Percentiles rank a stretch among this genome's conserved stretches.
phyloP scores from a whole-genome alignment of 1,140 invertebrate species.

The Zophobas morio region DNA sequence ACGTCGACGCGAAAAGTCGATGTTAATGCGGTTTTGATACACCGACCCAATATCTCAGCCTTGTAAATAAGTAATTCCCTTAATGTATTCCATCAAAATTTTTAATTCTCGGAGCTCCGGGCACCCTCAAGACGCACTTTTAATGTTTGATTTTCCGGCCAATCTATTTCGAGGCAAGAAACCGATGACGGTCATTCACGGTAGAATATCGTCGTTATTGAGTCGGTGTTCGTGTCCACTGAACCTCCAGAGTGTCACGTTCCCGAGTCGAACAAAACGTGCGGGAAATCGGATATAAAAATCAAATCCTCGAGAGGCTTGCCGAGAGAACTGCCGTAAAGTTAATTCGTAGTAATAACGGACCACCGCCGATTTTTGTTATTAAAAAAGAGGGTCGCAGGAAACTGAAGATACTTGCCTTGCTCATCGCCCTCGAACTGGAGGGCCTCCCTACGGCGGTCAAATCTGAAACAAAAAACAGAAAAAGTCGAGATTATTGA shows the following conservation, averaged over 20 bases:
- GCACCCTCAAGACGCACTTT: not conserved
- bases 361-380: conserved; percentile 19
- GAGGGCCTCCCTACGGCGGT: conserved; percentile 60
- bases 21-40: conserved; percentile 1
- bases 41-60: not conserved
- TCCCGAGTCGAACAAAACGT: conserved; percentile 60
- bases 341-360: conserved; percentile 59
- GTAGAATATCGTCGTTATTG: conserved; percentile 1
- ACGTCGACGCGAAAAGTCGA: not conserved
- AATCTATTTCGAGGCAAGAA: not conserved
- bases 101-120: not conserved
- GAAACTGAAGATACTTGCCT: conserved; percentile 54
- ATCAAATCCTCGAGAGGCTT: conserved; percentile 59
- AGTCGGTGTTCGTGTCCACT: conserved; percentile 32
- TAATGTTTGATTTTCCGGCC: not conserved
- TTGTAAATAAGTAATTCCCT: not conserved
- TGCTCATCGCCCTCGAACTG: conserved; percentile 61
- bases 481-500: not conserved
- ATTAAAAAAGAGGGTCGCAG: conserved; percentile 35
- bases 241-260: conserved; percentile 61
- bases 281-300: conserved; percentile 64
- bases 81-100: not conserved
- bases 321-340: conserved; percentile 55
- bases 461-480: conserved; percentile 63
- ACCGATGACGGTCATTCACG: not conserved